Conservation (phyloP, 2,888 invertebrate species). For the Apotomis capreana region DNA sequence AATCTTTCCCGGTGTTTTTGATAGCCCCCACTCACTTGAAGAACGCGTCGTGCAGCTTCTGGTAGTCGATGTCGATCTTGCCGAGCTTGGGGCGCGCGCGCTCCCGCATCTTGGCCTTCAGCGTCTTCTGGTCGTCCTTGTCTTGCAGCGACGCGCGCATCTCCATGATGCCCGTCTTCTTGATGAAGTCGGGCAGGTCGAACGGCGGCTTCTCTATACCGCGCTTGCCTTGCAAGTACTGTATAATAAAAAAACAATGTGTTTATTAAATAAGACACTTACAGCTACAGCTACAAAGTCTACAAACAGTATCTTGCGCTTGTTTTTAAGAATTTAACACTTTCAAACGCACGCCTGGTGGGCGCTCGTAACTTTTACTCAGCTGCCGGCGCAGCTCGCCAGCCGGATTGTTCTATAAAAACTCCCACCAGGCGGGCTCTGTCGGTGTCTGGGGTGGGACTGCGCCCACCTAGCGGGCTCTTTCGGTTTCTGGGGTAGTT, state of each 20-base stretch:
- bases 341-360: too few relatives aligned
- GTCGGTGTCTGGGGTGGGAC: too few relatives aligned
- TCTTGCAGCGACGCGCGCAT: conserved; percentile 99
- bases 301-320: too few relatives aligned
- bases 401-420: too few relatives aligned
- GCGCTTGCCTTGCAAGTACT: conserved; percentile 96
- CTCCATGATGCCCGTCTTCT: conserved; percentile 99
- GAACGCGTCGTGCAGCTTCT: conserved; percentile 99
- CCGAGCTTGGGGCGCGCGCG: conserved; percentile 98
- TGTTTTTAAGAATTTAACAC: too few relatives aligned
- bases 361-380: too few relatives aligned
- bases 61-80: conserved; percentile 99
- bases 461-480: too few relatives aligned
- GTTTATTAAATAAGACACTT: too few relatives aligned
- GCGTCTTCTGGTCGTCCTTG: conserved; percentile 96
- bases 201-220: conserved; percentile 99
- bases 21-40: conserved; percentile 87
- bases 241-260: conserved; percentile 20
- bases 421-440: too few relatives aligned
- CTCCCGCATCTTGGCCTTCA: conserved; percentile 99
- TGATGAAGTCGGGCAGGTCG: conserved; percentile 99
- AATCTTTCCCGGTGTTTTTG: not conserved
- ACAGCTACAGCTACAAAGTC: too few relatives aligned
- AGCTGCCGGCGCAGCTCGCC: too few relatives aligned
- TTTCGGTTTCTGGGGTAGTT: too few relatives aligned